These are phyloP conservation scores for Tychaedon coryphoeus DNA, from an alignment of 2,113 vertebrate species.

Conservation along the genomic window DNA sequence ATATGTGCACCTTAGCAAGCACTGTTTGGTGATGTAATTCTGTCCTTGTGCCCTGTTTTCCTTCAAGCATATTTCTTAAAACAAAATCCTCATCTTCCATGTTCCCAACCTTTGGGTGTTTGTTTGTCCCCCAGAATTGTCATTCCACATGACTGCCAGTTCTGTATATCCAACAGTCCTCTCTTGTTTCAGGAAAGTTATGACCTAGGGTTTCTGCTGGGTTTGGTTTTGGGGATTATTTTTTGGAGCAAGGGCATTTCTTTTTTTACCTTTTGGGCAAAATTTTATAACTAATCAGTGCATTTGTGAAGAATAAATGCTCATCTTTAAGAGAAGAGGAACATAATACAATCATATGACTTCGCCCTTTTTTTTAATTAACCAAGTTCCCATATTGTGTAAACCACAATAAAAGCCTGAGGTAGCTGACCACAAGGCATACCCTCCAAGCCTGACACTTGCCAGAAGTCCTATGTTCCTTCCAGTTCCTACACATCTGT, in stretches of 20 bases:
- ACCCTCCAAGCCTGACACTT: not conserved
- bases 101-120: accelerated
- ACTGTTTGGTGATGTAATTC: not conserved
- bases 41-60: not conserved
- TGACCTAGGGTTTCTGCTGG: not conserved
- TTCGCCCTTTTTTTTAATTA: not conserved
- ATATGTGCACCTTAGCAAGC: not conserved
- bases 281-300: not conserved
- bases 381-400: not conserved
- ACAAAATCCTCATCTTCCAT: not conserved
- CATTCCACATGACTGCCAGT: not conserved
- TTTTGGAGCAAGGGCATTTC: accelerated
- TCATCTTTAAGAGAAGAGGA: not conserved
- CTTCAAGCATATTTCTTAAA: not conserved
- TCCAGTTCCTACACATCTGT: not conserved
- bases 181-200: not conserved
- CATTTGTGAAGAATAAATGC: not conserved
- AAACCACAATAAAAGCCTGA: not conserved
- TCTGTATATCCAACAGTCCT: not conserved
- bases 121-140: not conserved
- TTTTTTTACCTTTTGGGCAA: not conserved
- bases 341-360: not conserved
- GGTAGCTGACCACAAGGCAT: not conserved
- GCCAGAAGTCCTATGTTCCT: not conserved
- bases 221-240: accelerated